Evolutionary conservation across 2,797 vertebrate species (phyloP), one percentile per base, ranked within the genome.

Genomic region (Fratercula arctica): DNA sequence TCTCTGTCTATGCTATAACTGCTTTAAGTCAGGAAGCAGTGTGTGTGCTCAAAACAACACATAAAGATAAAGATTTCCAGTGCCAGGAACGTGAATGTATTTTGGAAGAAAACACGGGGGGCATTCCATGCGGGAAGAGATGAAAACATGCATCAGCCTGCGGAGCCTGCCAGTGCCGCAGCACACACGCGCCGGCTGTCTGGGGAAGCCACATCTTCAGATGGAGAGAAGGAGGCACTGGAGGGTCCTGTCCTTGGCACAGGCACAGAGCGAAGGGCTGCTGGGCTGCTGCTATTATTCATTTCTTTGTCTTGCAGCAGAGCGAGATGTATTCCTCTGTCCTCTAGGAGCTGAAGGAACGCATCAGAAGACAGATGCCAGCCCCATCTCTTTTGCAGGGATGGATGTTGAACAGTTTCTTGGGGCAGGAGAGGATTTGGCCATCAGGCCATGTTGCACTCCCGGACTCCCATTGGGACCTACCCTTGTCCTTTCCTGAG

Each of bases 1-100:
- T 93, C 95, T 96, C 56, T 87, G 84, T 64, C 94, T 90, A 46
- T 91, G 73, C 67, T 85, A 28, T 70, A 90, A 89, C 70, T 91
- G 85, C 87, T 96, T 93, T 88, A 89, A 97, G 91, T 87, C 95
- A 95, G 97, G 95, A 97, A 97, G 87, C 93, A 95, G 95, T 93
- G 97, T 95, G 94, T 90, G 94, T 94, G 89, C 92, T 94, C 79
- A 69, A 81, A 96, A 91, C 90, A 96, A 86, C 82, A 79, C 77
- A 87, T 84, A 96, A 88, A 95, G 96, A 97, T 96, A 95, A 96
- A 95, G 64, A 79, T 83, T 92, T 75, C 73, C 80, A 95, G 83
- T 96, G 92, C 93, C 95, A 96, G 94, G 91, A 96, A 94, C 53
- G 41, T 87, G 91, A 90, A 93, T 70, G 26, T 74, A 68, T 94